Conservation (phyloP, 2,797 vertebrate species). For the Xenopus petersii region DNA sequence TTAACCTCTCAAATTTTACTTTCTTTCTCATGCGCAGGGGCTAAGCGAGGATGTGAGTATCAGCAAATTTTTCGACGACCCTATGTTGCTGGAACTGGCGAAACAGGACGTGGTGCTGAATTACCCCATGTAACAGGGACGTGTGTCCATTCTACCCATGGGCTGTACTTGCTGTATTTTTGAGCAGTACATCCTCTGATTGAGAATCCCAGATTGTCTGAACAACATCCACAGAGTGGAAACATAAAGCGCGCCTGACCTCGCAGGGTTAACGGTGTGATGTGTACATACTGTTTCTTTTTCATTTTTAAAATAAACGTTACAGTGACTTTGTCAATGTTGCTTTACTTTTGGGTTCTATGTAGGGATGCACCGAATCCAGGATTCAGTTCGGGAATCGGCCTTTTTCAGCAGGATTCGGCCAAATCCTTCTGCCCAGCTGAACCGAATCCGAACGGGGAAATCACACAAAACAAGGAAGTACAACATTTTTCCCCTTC, state of each 20-base stretch:
- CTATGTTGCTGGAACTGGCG: slow-evolving; percentile 98
- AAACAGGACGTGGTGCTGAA: slow-evolving; percentile 97
- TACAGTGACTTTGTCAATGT: not conserved
- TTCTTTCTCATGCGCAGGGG: slow-evolving; percentile 67
- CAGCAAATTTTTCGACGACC: slow-evolving; percentile 99
- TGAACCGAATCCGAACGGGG: too few species aligned
- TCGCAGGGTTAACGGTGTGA: not conserved
- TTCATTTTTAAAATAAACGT: slow-evolving; percentile 44
- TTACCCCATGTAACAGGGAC: slow-evolving; percentile 88
- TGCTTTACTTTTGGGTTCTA: not conserved
- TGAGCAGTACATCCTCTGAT: too few species aligned
- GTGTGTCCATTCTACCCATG: not conserved
- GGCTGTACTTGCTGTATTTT: too few species aligned
- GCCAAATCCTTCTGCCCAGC: too few species aligned
- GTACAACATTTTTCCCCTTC: too few species aligned
- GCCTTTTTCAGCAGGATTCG: too few species aligned
- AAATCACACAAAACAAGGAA: too few species aligned
- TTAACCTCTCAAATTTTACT: too few species aligned
- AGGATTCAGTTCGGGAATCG: too few species aligned
- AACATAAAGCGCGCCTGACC: not conserved
- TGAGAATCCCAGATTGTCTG: too few species aligned
- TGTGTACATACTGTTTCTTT: slow-evolving; percentile 43
- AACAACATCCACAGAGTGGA: not conserved
- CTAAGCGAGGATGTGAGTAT: slow-evolving; percentile 97
- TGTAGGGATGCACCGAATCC: too few species aligned